Evolutionary conservation across 2,888 invertebrate species (phyloP).

Genomic region (Pomacea canaliculata): DNA sequence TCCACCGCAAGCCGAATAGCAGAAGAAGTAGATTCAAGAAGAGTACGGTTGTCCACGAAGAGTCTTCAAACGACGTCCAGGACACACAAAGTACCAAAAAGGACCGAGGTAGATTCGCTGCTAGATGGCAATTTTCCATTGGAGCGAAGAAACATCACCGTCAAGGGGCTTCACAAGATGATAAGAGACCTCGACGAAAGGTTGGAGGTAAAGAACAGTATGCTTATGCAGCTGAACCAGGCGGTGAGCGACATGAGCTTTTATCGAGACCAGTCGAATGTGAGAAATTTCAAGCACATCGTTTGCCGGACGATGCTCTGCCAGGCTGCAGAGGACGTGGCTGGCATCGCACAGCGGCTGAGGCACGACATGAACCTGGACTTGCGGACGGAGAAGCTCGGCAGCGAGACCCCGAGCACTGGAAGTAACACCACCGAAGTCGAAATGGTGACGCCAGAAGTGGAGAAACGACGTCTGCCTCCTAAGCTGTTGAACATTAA

Average conservation of each 20-base stretch:
- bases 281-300: constrained; percentile 9
- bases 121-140: too few relatives aligned
- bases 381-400: too few relatives aligned
- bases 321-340: constrained; percentile 3
- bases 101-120: not conserved
- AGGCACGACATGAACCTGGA: constrained; percentile 1
- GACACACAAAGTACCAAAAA: constrained; percentile 62
- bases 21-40: too few relatives aligned
- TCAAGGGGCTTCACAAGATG: not conserved
- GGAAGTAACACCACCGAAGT: not conserved
- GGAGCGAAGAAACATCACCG: not conserved
- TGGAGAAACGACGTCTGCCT: too few relatives aligned
- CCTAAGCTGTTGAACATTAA: too few relatives aligned
- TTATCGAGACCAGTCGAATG: not conserved
- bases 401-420: not conserved
- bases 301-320: constrained; percentile 6
- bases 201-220: constrained; percentile 3
- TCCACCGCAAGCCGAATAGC: too few relatives aligned
- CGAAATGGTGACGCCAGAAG: too few relatives aligned
- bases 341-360: not conserved
- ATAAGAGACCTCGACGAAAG: not conserved
- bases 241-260: not conserved
- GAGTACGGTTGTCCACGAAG: too few relatives aligned
- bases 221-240: not conserved
- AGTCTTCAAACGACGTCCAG: too few relatives aligned